These are phyloP conservation scores for Gallinago paraguaiae DNA, from an alignment of 2,113 vertebrate genomes.

Conservation along the genomic window DNA sequence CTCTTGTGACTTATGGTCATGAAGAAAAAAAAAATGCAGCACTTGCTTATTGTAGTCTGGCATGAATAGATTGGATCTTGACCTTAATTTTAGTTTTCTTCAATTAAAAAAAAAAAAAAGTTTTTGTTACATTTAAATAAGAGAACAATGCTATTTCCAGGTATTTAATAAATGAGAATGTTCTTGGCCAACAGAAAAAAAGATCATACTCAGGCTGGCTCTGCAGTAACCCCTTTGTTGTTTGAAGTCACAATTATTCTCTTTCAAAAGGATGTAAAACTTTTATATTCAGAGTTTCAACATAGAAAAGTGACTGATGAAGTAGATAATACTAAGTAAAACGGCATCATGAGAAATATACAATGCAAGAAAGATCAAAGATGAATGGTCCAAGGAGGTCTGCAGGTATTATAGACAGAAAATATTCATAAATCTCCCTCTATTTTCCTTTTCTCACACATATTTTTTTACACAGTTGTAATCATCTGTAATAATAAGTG, in stretches of 20 bases:
- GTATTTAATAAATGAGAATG: neutral
- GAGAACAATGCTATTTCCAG: neutral
- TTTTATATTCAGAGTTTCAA: constrained; percentile 6
- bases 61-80: neutral
- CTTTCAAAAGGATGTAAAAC: neutral
- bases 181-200: neutral
- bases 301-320: neutral
- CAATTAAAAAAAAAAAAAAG: neutral
- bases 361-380: neutral
- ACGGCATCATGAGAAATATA: neutral
- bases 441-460: neutral
- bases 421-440: neutral
- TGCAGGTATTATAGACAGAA: neutral
- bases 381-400: neutral
- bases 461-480: neutral
- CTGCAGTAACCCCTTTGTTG: neutral
- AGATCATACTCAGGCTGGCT: neutral
- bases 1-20: neutral
- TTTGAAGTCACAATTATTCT: constrained; percentile 30
- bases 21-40: neutral
- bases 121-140: neutral
- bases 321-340: neutral
- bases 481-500: neutral
- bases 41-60: neutral
- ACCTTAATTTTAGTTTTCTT: constrained; percentile 27